These are phyloP conservation scores for Sinocyclocheilus maitianheensis DNA, from an alignment of 2,113 vertebrate species.

Conservation along the genomic window DNA sequence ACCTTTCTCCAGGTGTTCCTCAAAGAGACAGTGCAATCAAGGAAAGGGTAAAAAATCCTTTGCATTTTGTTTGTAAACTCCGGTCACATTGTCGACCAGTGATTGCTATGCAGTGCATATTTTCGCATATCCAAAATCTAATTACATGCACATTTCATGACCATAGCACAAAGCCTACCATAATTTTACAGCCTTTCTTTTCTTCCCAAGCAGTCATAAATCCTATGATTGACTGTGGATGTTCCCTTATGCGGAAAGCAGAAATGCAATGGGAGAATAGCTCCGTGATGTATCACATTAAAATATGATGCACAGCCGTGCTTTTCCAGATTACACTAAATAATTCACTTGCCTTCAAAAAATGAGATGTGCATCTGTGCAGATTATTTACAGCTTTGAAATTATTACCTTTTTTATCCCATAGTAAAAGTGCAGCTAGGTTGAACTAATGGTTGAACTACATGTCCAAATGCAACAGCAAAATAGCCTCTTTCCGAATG, in stretches of 20 bases:
- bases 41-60: not conserved
- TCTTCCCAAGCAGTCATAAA: constrained; percentile 35
- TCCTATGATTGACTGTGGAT: constrained; percentile 51
- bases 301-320: constrained; percentile 81
- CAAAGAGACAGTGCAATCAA: not conserved
- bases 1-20: constrained; percentile 23
- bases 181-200: constrained; percentile 29
- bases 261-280: constrained; percentile 73
- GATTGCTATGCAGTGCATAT: constrained; percentile 12
- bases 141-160: constrained; percentile 44
- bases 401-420: constrained; percentile 66
- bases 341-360: constrained; percentile 79
- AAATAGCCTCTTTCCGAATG: not conserved
- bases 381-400: constrained; percentile 78
- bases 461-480: not conserved
- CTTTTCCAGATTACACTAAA: constrained; percentile 80
- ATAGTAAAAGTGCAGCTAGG: constrained; percentile 69
- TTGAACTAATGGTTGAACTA: constrained; percentile 69
- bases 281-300: constrained; percentile 79
- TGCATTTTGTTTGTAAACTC: constrained; percentile 2
- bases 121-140: constrained; percentile 31
- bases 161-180: constrained; percentile 19
- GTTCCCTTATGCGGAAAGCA: constrained; percentile 58
- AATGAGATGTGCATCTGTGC: constrained; percentile 71
- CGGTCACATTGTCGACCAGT: not conserved